Conservation (phyloP, 2,113 vertebrate species). For the Bos javanicus region DNA sequence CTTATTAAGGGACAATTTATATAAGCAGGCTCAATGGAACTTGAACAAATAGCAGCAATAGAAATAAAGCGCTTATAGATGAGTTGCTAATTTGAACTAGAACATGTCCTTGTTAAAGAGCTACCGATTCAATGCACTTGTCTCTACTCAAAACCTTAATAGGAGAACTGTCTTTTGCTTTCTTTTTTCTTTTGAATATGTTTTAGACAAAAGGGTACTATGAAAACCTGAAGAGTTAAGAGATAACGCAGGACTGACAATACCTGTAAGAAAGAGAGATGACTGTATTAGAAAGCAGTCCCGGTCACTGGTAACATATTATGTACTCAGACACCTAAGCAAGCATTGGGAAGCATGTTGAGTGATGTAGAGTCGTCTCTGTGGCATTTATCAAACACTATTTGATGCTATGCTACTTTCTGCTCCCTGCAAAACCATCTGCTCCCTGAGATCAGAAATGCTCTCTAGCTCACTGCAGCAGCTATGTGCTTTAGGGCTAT, state of each 20-base stretch:
- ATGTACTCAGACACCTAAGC: neutral
- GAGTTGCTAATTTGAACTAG: constrained; percentile 40
- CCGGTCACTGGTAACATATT: neutral
- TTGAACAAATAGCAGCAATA: constrained; percentile 44
- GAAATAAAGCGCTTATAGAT: constrained; percentile 36
- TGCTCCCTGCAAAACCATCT: neutral
- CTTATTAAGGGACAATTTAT: constrained; percentile 60
- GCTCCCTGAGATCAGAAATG: neutral
- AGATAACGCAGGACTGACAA: neutral
- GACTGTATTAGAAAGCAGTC: neutral
- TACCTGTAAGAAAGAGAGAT: neutral
- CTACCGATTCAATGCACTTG: neutral
- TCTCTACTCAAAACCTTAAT: neutral
- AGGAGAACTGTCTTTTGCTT: neutral
- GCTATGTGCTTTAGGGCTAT: neutral
- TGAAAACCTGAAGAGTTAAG: neutral
- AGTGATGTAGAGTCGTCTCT: neutral
- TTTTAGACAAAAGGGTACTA: neutral
- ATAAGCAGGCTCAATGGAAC: constrained; percentile 13
- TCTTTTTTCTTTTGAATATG: neutral
- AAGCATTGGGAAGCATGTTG: neutral
- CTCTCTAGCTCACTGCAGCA: neutral
- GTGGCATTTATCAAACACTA: neutral
- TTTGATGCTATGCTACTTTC: neutral
- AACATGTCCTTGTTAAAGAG: neutral